Evolutionary conservation across 2,797 vertebrate genomes (phyloP), one percentile per base, ranked within the genome.

Genomic region (Novumbra hubbsi): DNA sequence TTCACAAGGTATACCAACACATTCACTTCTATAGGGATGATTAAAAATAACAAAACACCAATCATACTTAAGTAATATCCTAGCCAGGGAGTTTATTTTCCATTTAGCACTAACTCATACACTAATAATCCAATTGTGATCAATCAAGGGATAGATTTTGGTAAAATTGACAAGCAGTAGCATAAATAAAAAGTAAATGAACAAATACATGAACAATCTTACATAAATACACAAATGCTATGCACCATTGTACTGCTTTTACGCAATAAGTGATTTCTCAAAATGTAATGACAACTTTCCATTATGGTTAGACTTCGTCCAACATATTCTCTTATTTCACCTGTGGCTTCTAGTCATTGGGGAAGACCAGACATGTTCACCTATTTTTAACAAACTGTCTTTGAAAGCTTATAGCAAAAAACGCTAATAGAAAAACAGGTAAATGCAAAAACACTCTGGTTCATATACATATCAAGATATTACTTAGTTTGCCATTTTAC

Each of bases 391-490:
- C 88, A 92, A 93, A 93, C 87, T 88, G 80, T 90, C 89, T 93
- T 91, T 89, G 89, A 90, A 89, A 90, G 92, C 87, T 91, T 88
- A 90, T 93, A 94, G 92, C 91, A 92, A 94, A 92, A 90, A 92
- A 94, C 85, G 89, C 92, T 89, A 93, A 93, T 93, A 93, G 88
- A 94, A 94, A 93, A 93, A 93, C 88, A 91, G 82, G 86, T 90
- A 91, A 93, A 93, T 93, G 92, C 90, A 94, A 94, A 89, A 93
- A 92, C 92, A 93, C 92, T 93, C 93, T 93, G 92, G 90, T 92
- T 95, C 93, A 94, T 94, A 93, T 93, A 94, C 93, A 95, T 92
- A 94, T 83, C 74, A 93, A 93, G 92, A 93, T 94, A 94, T 93
- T 93, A 84, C 84, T 83, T 87, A 93, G 93, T 95, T 95, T 92